Base-by-base conservation (phyloP, 1,140 invertebrate species). In the Caenorhabditis remanei region DNA sequence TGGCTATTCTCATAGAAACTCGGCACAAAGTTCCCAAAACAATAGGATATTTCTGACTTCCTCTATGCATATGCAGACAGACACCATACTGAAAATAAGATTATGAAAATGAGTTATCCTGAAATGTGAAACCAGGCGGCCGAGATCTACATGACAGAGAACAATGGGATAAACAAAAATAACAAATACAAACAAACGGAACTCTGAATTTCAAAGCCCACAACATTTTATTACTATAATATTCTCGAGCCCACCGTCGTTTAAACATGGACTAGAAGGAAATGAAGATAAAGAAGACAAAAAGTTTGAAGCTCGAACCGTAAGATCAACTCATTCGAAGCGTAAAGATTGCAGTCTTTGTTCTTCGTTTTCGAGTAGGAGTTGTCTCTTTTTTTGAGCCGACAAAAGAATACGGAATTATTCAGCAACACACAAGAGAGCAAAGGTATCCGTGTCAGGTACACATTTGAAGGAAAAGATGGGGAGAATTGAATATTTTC, bases 361-460 rank as follows among this genome's bases (percentile, higher is more conserved):
- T 71, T 24, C 65, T 71, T 46, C 46, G 16, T 43, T 71, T 32
- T 40, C 32, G 65, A 71, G 65, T 71, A 71, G 65, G 65, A 71
- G 65, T 71, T 71, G 61, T 43, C 40, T 43, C 65, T 71, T 53
- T 16, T 53, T 16, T 11, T 1, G 65, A 16, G 13, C 65, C 65
- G 65, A 71, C 65, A 71, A 71, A 71, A 71, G 65, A 71, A 71
- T 71, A 71, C 4, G 21, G 32, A 13, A 71, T 71, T 71, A 71
- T 71, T 71, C 65, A 71, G 13, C 61, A 58, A 21, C 21, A 21
- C 56, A 58, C 21, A 21, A 71, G 65, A 46, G 65, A 71, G 40
- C 65, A 71, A 71, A 71, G 65, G 65, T 71, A 71, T 71, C 40
- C 65, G 40, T 71, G 40, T 71, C 65, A 71, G 65, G 65, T 71